A percentile compares a stretch with the other conserved stretches of the same genome.
phyloP scores from a whole-genome alignment of 2,888 invertebrate species.

The Synanthedon myopaeformis region DNA sequence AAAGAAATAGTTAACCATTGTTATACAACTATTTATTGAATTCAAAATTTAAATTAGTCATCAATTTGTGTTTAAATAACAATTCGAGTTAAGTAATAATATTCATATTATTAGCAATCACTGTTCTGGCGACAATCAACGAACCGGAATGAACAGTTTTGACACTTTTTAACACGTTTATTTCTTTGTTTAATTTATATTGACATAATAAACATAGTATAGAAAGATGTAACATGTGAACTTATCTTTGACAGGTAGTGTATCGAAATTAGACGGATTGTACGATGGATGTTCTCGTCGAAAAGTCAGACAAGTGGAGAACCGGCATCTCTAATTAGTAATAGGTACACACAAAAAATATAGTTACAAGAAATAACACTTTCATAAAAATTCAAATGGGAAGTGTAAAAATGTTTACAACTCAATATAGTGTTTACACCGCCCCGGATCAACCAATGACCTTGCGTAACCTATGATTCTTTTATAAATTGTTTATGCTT shows the following conservation, averaged over 20 bases:
- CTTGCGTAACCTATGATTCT: too few species aligned
- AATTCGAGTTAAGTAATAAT: constrained; percentile 32
- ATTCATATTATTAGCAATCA: constrained; percentile 57
- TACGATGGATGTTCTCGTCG: constrained; percentile 5
- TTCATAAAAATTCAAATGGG: too few species aligned
- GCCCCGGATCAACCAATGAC: too few species aligned
- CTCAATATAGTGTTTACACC: too few species aligned
- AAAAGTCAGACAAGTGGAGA: constrained; percentile 8
- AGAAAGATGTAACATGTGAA: constrained; percentile 15
- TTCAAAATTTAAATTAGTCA: constrained; percentile 14
- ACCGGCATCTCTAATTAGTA: constrained; percentile 2
- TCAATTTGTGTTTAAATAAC: constrained; percentile 17
- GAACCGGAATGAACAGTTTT: constrained; percentile 34
- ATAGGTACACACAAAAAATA: not conserved
- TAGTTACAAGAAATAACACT: not conserved
- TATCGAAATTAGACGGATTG: constrained; percentile 3
- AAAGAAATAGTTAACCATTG: too few species aligned
- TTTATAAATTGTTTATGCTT: too few species aligned
- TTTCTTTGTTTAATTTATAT: constrained; percentile 31
- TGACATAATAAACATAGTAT: constrained; percentile 25
- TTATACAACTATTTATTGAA: too few species aligned
- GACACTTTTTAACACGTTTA: constrained; percentile 37
- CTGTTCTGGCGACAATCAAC: constrained; percentile 32
- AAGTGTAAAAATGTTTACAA: too few species aligned
- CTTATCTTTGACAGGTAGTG: not conserved